A percentile compares a stretch with the other conserved stretches of the same genome.
Conservation (phyloP, 2,113 vertebrate species). For the Hippocampus comes region DNA sequence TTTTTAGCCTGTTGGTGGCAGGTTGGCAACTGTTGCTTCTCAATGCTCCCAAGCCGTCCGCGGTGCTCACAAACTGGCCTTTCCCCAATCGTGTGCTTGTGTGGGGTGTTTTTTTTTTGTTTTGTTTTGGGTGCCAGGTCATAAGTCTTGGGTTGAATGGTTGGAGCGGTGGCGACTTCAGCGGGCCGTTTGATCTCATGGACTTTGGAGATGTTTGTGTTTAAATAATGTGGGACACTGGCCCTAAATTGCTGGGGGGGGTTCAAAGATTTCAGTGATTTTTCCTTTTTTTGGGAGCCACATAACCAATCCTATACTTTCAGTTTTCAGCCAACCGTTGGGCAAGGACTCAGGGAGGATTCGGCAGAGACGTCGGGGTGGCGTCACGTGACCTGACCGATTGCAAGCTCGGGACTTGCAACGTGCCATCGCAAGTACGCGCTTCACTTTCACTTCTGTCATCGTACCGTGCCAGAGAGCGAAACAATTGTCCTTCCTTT, state of each 20-base stretch:
- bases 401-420: too few relatives aligned
- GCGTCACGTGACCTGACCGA: too few relatives aligned
- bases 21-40: slow-evolving; percentile 39
- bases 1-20: slow-evolving; percentile 36
- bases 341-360: too few relatives aligned
- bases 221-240: slow-evolving; percentile 40
- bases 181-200: slow-evolving; percentile 28
- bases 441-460: too few relatives aligned
- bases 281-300: slow-evolving; percentile 35
- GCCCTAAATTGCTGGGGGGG: slow-evolving; percentile 36
- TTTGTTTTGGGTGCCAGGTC: not conserved
- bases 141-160: slow-evolving; percentile 18
- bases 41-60: slow-evolving; percentile 26
- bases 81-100: slow-evolving; percentile 16
- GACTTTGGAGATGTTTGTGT: slow-evolving; percentile 35
- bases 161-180: slow-evolving; percentile 24
- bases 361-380: too few relatives aligned
- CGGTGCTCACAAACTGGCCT: slow-evolving; percentile 32
- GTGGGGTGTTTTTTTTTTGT: not conserved
- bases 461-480: too few relatives aligned
- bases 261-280: slow-evolving; percentile 18
- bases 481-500: too few relatives aligned
- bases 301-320: too few relatives aligned
- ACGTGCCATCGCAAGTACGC: too few relatives aligned
- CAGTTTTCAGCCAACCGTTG: too few relatives aligned